These are phyloP conservation scores for Proterorhinus semilunaris DNA, from an alignment of 2,113 vertebrate species.

Conservation along the genomic window DNA sequence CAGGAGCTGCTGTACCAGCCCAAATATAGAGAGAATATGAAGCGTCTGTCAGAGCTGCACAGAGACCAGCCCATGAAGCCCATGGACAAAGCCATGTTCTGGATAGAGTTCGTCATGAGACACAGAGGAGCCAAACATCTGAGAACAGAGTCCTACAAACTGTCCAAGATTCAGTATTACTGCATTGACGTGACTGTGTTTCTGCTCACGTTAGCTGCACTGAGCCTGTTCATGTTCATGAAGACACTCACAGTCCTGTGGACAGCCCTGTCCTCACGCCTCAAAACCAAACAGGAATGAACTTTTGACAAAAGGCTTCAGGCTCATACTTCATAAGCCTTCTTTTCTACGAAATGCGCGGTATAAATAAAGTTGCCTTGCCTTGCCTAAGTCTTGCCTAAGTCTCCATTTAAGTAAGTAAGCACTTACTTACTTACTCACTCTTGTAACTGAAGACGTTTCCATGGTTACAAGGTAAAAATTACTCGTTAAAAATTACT, in stretches of 20 bases:
- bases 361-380: too few species aligned
- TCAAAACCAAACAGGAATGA: constrained; percentile 52
- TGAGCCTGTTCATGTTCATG: neutral
- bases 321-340: too few species aligned
- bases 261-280: constrained; percentile 24
- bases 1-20: constrained; percentile 57
- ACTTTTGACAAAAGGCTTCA: neutral
- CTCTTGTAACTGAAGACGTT: too few species aligned
- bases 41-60: constrained; percentile 53
- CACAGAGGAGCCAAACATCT: constrained; percentile 64
- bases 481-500: too few species aligned
- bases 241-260: constrained; percentile 23
- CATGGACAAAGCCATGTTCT: constrained; percentile 62
- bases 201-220: constrained; percentile 23
- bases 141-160: constrained; percentile 63
- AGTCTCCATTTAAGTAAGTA: too few species aligned
- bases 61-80: constrained; percentile 62
- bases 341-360: too few species aligned
- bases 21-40: constrained; percentile 61
- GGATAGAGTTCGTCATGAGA: constrained; percentile 71
- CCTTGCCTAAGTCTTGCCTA: too few species aligned
- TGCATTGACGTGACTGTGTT: constrained; percentile 48
- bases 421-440: too few species aligned
- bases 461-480: too few species aligned
- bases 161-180: constrained; percentile 54